Percentiles rank a stretch among this genome's conserved stretches.
Evolutionary conservation across 2,888 invertebrate genomes (phyloP).

Genomic region (Andricus quercusramuli): DNA sequence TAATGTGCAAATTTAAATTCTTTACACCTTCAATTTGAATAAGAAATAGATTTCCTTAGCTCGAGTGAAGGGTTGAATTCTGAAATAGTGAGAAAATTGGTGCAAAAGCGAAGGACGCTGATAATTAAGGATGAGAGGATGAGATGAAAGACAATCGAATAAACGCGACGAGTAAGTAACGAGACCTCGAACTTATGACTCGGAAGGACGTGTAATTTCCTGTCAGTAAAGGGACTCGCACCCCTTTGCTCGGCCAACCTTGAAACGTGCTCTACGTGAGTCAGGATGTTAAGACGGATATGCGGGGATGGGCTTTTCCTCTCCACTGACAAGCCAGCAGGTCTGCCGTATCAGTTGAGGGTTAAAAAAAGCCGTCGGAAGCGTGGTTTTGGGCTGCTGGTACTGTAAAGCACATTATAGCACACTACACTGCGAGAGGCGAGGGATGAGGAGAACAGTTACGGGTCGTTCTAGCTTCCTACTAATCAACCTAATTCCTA

Average conservation of each 20-base stretch:
- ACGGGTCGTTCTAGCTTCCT: constrained; percentile 63
- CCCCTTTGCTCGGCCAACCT: constrained; percentile 64
- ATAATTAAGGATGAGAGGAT: constrained; percentile 57
- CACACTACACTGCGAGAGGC: background rate
- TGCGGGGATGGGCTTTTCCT: constrained; percentile 50
- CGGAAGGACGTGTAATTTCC: constrained; percentile 77
- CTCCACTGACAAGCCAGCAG: constrained; percentile 51
- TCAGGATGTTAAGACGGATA: constrained; percentile 58
- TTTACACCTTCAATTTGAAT: background rate
- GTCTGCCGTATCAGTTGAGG: constrained; percentile 48
- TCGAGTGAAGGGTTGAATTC: constrained; percentile 22
- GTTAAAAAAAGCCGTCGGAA: constrained; percentile 49
- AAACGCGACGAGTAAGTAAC: constrained; percentile 52
- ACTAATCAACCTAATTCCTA: constrained; percentile 78
- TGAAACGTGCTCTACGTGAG: constrained; percentile 63
- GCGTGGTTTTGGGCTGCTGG: constrained; percentile 52
- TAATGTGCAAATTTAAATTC: no score
- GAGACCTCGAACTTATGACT: constrained; percentile 65
- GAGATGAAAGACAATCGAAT: constrained; percentile 38
- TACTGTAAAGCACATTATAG: background rate
- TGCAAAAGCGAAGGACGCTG: constrained; percentile 58
- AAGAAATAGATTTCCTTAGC: constrained; percentile 17
- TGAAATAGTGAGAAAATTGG: constrained; percentile 29
- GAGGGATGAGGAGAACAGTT: constrained; percentile 49
- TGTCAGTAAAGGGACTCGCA: constrained; percentile 68